Evolutionary conservation across 2,113 vertebrate species (phyloP), one percentile per base, ranked within the genome.

Genomic region (Patagioenas fasciata): DNA sequence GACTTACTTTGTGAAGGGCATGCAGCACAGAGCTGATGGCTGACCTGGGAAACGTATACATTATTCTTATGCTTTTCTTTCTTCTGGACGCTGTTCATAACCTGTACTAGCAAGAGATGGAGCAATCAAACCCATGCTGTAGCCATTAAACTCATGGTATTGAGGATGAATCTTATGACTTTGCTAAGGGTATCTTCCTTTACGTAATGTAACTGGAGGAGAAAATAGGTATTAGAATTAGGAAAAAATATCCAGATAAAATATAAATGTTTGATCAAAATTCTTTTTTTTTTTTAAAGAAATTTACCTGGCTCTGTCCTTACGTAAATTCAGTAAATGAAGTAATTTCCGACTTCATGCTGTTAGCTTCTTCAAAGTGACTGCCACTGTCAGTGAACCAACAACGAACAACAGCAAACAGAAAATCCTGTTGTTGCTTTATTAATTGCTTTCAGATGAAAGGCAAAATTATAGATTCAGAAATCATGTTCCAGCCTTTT

Each of bases 391-490:
- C 15, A 40, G 32, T 80, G 87, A 77, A 47, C 15, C 66, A 82
- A 6, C 36, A 38, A 80, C 28, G 11, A 53, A 53, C 34, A 79
- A 61, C 10, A 10, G 44, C 64, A 88, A 66, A 82, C 40, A 89
- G 75, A 85, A 95, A 90, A 70, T 50, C 24, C 47, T 38, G 9
- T 58, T 85, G 40, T 42, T 94, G 67, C 70, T 94, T 83, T 92
- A 51, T 26, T 93, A 82, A 74, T 96, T 95, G 36, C 54, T 53
- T 80, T 58, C 51, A 83, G 91, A 73, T 91, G 91, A 95, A 95
- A 91, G 67, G 60, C 64, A 88, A 42, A 88, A 69, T 79, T 89
- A 65, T 26, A 75, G 67, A 64, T 85, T 40, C 36, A 88, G 62
- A 82, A 96, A 69, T 70, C 34, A 7, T 26, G 26, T 88, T 93